Percentiles rank a stretch among this genome's conserved stretches.
phyloP scores from a whole-genome alignment of 2,113 vertebrate species.

The Manacus vitellinus region DNA sequence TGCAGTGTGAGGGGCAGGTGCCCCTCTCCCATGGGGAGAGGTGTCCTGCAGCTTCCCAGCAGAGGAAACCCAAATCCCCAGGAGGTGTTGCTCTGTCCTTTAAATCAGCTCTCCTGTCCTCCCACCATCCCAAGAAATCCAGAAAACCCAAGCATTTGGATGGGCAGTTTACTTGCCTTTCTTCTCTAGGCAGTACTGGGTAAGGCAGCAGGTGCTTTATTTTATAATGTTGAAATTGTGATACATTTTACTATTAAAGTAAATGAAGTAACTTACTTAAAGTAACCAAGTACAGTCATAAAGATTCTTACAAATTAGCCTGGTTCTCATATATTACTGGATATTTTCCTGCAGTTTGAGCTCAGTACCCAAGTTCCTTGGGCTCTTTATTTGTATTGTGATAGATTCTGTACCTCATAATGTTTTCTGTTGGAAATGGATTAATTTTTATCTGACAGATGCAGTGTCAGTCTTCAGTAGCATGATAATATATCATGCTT shows the following conservation, averaged over 20 bases:
- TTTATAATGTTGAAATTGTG: neutral
- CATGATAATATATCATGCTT: neutral
- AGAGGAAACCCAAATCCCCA: neutral
- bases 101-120: neutral
- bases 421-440: neutral
- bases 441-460: neutral
- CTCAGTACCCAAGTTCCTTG: neutral
- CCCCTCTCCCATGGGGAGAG: neutral
- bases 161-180: neutral
- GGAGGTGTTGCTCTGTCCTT: neutral
- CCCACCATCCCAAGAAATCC: neutral
- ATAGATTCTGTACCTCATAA: neutral
- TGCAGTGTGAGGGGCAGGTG: neutral
- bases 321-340: neutral
- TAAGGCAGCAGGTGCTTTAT: neutral
- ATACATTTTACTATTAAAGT: neutral
- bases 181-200: neutral
- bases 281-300: neutral
- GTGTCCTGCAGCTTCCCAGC: accelerated
- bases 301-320: neutral
- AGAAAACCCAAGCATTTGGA: accelerated
- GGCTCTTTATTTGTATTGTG: neutral
- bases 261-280: neutral
- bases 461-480: neutral
- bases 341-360: neutral